These are phyloP conservation scores for Unio pictorum DNA, from an alignment of 2,888 invertebrate genomes.

Conservation along the genomic window DNA sequence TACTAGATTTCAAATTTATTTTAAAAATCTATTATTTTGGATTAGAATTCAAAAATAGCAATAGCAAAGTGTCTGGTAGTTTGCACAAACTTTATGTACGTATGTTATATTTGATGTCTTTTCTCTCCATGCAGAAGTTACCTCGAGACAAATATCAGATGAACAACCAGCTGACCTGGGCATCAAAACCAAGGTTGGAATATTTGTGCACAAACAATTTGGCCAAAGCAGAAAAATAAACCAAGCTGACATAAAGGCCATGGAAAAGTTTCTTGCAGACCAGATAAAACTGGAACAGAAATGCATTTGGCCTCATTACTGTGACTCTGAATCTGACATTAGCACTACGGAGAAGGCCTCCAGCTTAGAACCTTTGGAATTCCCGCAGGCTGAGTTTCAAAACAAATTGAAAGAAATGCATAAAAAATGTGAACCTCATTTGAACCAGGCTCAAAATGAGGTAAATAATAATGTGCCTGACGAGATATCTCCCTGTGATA, in stretches of 20 bases:
- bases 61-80: too few relatives aligned
- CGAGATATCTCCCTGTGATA: background rate
- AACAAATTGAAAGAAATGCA: conserved; percentile 29
- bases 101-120: too few relatives aligned
- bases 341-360: conserved; percentile 3
- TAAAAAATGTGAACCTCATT: conserved; percentile 13
- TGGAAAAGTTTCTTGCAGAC: conserved; percentile 43
- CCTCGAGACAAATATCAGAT: background rate
- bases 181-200: conserved; percentile 46
- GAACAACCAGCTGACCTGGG: conserved; percentile 37
- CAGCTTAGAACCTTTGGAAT: conserved; percentile 4
- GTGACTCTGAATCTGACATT: too few relatives aligned
- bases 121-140: too few relatives aligned
- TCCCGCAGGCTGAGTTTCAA: conserved; percentile 21
- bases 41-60: too few relatives aligned
- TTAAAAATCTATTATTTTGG: too few relatives aligned
- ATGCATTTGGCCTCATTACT: background rate
- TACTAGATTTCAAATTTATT: too few relatives aligned
- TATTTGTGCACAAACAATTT: conserved; percentile 56
- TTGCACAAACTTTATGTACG: too few relatives aligned
- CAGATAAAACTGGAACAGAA: conserved; percentile 41
- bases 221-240: conserved; percentile 55
- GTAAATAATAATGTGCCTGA: too few relatives aligned
- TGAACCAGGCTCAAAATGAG: too few relatives aligned
- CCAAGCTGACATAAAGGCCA: conserved; percentile 55